Evolutionary conservation across 92 coral and sea anemone genomes (phyloP).

Genomic region (Palythoa caribaeorum): DNA sequence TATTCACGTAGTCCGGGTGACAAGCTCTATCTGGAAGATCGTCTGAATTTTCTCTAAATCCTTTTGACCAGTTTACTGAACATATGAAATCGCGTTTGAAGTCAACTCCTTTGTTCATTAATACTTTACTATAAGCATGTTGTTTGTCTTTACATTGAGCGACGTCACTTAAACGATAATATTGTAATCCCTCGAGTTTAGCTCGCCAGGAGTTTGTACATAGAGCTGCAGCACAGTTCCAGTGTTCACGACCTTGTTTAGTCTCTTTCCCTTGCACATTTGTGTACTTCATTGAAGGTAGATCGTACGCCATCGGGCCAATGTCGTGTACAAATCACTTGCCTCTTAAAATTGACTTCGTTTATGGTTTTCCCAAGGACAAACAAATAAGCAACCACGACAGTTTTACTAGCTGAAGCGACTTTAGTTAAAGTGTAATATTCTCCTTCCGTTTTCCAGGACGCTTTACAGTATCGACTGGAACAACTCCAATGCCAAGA

Average conservation of each 20-base stretch:
- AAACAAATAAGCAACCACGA: conserved; percentile 58
- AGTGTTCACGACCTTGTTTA: conserved; percentile 42
- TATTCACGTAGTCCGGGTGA: conserved; percentile 53
- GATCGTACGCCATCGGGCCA: conserved; percentile 52
- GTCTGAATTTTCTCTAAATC: conserved; percentile 46
- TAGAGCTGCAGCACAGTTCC: conserved; percentile 55
- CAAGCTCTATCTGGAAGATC: conserved; percentile 67
- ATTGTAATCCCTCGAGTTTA: conserved; percentile 30
- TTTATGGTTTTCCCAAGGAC: conserved; percentile 62
- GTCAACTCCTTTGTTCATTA: conserved; percentile 66
- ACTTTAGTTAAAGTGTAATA: conserved; percentile 59
- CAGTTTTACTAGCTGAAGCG: conserved; percentile 36
- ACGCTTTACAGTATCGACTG: conserved; percentile 44
- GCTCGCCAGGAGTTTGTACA: conserved; percentile 31
- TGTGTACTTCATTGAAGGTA: conserved; percentile 59
- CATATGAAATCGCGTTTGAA: conserved; percentile 62
- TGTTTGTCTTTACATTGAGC: conserved; percentile 18
- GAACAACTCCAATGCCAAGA: conserved; percentile 72
- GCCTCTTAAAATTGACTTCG: conserved; percentile 46
- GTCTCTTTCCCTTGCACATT: conserved; percentile 41
- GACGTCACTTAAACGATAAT: conserved; percentile 19
- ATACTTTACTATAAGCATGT: conserved; percentile 13
- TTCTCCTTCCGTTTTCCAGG: conserved; percentile 52
- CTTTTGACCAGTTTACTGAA: conserved; percentile 62
- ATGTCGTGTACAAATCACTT: conserved; percentile 60